These are phyloP conservation scores for Monochamus alternatus DNA, from an alignment of 2,888 invertebrate genomes.

Conservation along the genomic window DNA sequence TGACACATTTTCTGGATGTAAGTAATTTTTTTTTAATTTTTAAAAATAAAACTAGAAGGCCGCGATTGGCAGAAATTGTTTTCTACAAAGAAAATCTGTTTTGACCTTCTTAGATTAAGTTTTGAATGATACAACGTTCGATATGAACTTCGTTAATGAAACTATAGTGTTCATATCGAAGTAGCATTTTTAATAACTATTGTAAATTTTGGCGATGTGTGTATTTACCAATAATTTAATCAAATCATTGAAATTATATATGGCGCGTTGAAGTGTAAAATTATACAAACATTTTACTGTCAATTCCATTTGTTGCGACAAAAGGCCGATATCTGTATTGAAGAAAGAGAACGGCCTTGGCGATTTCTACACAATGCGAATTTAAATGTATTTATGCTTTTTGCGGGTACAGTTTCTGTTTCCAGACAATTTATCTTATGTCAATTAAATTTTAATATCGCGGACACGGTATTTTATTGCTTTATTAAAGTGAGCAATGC, in stretches of 20 bases:
- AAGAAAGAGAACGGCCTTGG: constrained; percentile 26
- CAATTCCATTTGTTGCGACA: constrained; percentile 8
- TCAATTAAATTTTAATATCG: constrained; percentile 50
- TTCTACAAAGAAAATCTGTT: no score
- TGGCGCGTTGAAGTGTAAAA: constrained; percentile 32
- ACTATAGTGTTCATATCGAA: no score
- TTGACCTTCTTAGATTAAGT: no score
- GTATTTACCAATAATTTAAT: constrained; percentile 1
- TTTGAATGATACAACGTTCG: no score
- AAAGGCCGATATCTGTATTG: neutral
- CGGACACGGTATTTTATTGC: constrained; percentile 48
- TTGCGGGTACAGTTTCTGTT: constrained; percentile 30
- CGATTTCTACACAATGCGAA: constrained; percentile 29
- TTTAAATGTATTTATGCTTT: constrained; percentile 30
- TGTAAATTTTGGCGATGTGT: no score
- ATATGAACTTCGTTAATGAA: no score
- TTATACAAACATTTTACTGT: constrained; percentile 17
- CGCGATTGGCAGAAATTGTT: no score
- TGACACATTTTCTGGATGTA: no score
- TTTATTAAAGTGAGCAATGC: constrained; percentile 49
- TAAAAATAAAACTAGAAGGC: no score
- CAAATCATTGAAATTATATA: constrained; percentile 24
- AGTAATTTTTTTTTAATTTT: no score
- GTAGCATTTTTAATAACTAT: no score
- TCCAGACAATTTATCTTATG: constrained; percentile 46